Evolutionary conservation across 2,797 vertebrate genomes (phyloP).

Genomic region (Scomberomorus guttatus): DNA sequence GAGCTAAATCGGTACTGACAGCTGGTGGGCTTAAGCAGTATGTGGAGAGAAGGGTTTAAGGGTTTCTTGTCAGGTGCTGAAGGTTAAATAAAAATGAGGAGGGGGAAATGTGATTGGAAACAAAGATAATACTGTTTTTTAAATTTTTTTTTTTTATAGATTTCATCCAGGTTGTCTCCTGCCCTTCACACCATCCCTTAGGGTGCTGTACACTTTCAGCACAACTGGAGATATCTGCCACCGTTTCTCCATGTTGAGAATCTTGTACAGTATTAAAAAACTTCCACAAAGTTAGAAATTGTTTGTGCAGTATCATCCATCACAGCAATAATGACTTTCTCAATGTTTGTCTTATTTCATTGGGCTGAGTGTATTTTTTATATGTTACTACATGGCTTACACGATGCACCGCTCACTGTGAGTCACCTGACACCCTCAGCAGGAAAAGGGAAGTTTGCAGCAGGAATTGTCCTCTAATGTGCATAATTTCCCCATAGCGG

Average conservation of each 20-base stretch:
- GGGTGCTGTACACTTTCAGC: not conserved
- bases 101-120: constrained; percentile 8
- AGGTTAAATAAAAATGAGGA: constrained; percentile 33
- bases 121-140: not conserved
- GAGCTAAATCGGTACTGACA: constrained; percentile 60
- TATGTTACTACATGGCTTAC: not conserved
- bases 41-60: constrained; percentile 42
- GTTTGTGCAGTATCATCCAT: constrained; percentile 7
- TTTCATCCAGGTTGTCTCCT: not conserved
- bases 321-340: not conserved
- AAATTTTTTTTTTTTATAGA: not conserved
- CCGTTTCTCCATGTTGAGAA: not conserved
- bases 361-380: constrained; percentile 1
- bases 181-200: not conserved
- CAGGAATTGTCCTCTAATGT: not conserved
- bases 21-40: constrained; percentile 42
- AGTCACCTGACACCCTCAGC: constrained; percentile 3
- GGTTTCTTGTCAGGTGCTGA: constrained; percentile 45
- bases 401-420: not conserved
- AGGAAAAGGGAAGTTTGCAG: constrained; percentile 9
- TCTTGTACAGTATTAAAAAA: not conserved
- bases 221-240: not conserved
- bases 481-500: not conserved
- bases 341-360: not conserved
- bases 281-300: not conserved